Evolutionary conservation across 2,888 invertebrate genomes (phyloP), one percentile per base, ranked within the genome.

Genomic region (Mycalesis mineus): DNA sequence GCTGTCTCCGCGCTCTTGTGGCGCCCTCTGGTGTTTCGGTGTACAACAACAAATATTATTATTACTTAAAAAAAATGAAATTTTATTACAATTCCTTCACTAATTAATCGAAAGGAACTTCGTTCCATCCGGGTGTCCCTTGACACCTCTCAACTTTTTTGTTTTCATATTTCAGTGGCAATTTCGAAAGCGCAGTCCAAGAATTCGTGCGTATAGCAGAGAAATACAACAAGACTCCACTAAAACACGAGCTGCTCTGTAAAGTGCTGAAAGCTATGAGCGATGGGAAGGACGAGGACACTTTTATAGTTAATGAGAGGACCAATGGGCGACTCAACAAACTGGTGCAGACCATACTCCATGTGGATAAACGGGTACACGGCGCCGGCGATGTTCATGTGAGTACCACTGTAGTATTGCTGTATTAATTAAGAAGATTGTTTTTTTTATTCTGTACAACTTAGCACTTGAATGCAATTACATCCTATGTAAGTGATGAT

Each of bases 241-340:
- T 93, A 8, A 92, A 93, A 68, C 91, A 93, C 64, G 94, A 94
- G 75, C 63, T 95, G 0, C 69, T 94, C 3, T 82, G 82, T 57
- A 76, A 72, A 44, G 77, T 89, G 53, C 61, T 88, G 9, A 61
- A 52, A 7, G 53, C 69, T 5, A 79, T 82, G 78, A 77, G 77
- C 58, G 86, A 87, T 7, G 84, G 82, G 0, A 68, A 73, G 0
- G 68, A 77, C 0, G 88, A 87, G 47, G 85, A 84, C 0, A 73
- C 66, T 28, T 86, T 84, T 65, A 44, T 82, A 0, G 71, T 57
- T 2, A 77, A 77, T 39, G 84, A 84, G 66, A 79, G 74, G 55
- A 57, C 67, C 0, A 76, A 80, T 11, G 76, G 76, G 0, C 65
- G 71, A 7, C 50, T 78, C 4, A 84, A 79, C 52, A 80, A 79